Evolutionary conservation across 2,113 vertebrate species (phyloP).

Genomic region (Oncorhynchus clarkii): DNA sequence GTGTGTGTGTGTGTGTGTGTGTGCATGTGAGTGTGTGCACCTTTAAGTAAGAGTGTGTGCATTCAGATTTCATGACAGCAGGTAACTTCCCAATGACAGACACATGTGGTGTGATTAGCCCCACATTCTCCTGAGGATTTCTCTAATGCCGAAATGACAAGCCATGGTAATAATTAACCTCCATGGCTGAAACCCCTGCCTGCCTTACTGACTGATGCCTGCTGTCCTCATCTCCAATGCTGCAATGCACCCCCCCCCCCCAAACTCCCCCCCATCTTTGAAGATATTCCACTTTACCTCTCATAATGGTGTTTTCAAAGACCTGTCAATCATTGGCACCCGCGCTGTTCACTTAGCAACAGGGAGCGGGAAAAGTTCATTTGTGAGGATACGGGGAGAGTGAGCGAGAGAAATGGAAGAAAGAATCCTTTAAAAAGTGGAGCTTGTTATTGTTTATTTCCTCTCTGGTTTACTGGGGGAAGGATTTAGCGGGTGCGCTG

Average conservation of each 20-base stretch:
- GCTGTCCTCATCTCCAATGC: background rate
- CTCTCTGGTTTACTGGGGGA: conserved; percentile 19
- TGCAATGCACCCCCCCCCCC: conserved; percentile 6
- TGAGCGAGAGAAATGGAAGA: conserved; percentile 5
- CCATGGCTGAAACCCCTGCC: conserved; percentile 10
- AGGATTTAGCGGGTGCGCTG: conserved; percentile 40
- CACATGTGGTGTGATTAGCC: conserved; percentile 33
- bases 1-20: background rate
- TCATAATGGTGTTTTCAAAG: conserved; percentile 24
- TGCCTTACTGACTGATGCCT: background rate
- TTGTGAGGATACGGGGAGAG: background rate
- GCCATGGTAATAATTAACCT: conserved; percentile 35
- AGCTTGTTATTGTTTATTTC: conserved; percentile 35
- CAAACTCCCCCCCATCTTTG: background rate
- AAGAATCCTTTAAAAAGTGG: conserved; percentile 2
- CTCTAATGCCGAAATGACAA: conserved; percentile 35
- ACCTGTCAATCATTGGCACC: conserved; percentile 13
- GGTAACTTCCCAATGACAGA: conserved; percentile 26
- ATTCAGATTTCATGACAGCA: background rate
- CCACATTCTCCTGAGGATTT: conserved; percentile 20
- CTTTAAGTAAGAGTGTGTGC: background rate
- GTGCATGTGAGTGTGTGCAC: conserved; percentile 1
- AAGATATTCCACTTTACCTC: conserved; percentile 10
- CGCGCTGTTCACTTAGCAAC: conserved; percentile 13
- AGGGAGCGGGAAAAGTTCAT: background rate